phyloP scores from a whole-genome alignment of 37 sponge, comb jelly and placozoan species.

The Aphrocallistes beatrix region DNA sequence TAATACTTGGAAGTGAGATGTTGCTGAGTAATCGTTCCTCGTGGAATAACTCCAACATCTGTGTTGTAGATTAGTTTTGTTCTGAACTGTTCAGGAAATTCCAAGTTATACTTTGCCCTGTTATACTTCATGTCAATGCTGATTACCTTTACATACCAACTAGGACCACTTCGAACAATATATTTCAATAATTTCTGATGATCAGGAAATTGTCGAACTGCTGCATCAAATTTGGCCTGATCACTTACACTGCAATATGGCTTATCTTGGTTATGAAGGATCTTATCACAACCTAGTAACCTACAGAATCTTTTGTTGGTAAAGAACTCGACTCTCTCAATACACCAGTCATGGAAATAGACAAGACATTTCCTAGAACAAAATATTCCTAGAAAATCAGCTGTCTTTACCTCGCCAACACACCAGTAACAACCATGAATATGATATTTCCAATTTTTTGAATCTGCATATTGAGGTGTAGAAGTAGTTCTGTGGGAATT shows the following conservation, averaged over 20 bases:
- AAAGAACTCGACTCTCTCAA: neutral
- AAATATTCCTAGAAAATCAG: neutral
- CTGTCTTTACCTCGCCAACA: neutral
- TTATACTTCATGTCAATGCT: too few species aligned
- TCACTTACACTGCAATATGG: neutral
- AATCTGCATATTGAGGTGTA: neutral
- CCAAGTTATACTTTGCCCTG: too few species aligned
- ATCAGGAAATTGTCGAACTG: neutral
- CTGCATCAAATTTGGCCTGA: neutral
- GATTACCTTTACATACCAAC: neutral
- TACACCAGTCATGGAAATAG: slow-evolving; percentile 6
- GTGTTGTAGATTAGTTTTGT: neutral
- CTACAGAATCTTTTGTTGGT: neutral
- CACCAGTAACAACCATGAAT: neutral
- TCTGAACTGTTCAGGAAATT: neutral
- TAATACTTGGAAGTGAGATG: neutral
- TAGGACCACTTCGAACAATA: neutral
- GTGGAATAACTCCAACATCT: neutral
- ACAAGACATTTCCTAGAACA: neutral
- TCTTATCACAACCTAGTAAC: neutral
- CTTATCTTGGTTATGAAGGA: neutral
- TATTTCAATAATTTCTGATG: neutral
- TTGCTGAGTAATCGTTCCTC: neutral
- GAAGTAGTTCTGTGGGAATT: neutral
- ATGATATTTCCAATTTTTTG: neutral